Conservation (phyloP, 2,797 vertebrate species). For the Melopsittacus undulatus region DNA sequence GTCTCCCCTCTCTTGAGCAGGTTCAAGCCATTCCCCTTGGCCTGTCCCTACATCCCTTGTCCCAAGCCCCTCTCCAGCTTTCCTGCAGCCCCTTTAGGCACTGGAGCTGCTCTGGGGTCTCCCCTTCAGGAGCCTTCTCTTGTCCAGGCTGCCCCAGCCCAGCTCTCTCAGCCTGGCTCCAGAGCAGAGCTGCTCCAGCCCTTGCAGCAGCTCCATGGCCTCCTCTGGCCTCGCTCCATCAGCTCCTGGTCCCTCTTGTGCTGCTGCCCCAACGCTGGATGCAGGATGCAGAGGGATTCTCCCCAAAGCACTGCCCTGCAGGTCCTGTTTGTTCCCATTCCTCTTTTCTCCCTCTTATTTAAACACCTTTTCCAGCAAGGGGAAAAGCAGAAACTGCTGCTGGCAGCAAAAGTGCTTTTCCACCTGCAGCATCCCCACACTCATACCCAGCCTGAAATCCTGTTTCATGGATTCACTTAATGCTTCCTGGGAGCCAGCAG, state of each 20-base stretch:
- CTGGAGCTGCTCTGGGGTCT: too few relatives aligned
- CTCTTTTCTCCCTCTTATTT: background rate
- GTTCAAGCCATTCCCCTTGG: too few relatives aligned
- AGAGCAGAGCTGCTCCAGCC: too few relatives aligned
- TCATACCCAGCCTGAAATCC: background rate
- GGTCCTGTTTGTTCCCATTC: background rate
- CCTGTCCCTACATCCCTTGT: too few relatives aligned
- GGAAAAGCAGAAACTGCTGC: conserved; percentile 11
- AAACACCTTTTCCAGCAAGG: conserved; percentile 8
- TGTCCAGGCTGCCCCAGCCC: too few relatives aligned
- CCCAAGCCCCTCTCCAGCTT: too few relatives aligned
- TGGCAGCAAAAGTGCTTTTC: conserved; percentile 53
- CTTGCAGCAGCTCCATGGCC: too few relatives aligned
- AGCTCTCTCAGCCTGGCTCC: too few relatives aligned
- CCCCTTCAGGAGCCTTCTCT: too few relatives aligned
- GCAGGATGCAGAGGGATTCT: background rate
- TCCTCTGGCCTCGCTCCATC: accelerated
- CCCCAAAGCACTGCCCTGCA: background rate
- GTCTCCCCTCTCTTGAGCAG: too few relatives aligned
- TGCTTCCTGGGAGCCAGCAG: background rate
- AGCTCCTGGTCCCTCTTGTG: background rate
- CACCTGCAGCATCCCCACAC: background rate
- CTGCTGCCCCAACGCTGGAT: background rate
- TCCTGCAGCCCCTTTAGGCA: too few relatives aligned
- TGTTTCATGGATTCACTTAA: conserved; percentile 1